Percentiles rank a stretch among this genome's conserved stretches.
These are phyloP conservation scores for Poeciliopsis presidionis DNA, from an alignment of 2,797 vertebrate genomes.

Conservation along the genomic window DNA sequence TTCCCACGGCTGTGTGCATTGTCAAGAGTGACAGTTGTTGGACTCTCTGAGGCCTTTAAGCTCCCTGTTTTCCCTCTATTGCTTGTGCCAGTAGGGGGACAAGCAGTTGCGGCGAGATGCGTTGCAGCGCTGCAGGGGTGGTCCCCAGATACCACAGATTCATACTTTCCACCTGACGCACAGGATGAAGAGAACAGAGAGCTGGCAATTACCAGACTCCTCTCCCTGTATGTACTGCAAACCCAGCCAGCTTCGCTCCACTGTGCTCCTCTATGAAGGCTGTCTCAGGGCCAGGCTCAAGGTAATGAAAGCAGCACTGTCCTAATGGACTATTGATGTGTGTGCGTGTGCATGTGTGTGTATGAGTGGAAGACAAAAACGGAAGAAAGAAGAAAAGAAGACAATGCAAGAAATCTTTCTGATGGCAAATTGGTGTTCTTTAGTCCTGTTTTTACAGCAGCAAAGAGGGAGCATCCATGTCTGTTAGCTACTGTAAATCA, in stretches of 20 bases:
- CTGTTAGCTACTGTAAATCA: slow-evolving; percentile 50
- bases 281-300: slow-evolving; percentile 73
- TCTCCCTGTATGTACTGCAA: slow-evolving; percentile 64
- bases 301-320: slow-evolving; percentile 78
- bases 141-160: slow-evolving; percentile 72
- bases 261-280: slow-evolving; percentile 69
- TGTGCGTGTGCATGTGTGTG: slow-evolving; percentile 23
- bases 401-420: slow-evolving; percentile 49
- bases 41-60: slow-evolving; percentile 70
- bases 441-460: slow-evolving; percentile 29
- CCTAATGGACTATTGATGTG: slow-evolving; percentile 77
- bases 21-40: slow-evolving; percentile 66
- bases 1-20: slow-evolving; percentile 49
- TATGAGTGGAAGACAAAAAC: slow-evolving; percentile 39
- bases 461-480: slow-evolving; percentile 44
- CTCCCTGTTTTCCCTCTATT: slow-evolving; percentile 68
- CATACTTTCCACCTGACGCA: slow-evolving; percentile 76
- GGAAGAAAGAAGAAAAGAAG: slow-evolving; percentile 49
- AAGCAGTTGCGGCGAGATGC: slow-evolving; percentile 59
- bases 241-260: slow-evolving; percentile 59
- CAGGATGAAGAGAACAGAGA: slow-evolving; percentile 71
- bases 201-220: slow-evolving; percentile 72
- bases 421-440: slow-evolving; percentile 18
- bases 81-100: slow-evolving; percentile 64
- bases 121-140: slow-evolving; percentile 60